Conservation (phyloP, 1,140 invertebrate genomes). For the Protaetia brevitarsis region DNA sequence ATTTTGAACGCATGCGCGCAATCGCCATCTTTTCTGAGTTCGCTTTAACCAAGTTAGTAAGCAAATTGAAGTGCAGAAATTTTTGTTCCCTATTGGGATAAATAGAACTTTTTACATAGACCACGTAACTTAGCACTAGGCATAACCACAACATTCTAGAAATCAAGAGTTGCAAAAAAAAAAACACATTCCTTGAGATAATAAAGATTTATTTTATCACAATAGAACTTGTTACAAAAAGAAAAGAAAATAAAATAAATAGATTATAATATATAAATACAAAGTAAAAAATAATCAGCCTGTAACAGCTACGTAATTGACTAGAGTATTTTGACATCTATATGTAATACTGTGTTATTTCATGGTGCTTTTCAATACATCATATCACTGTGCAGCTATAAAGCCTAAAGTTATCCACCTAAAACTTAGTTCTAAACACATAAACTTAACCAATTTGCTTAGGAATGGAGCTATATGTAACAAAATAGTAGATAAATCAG, state of each 20-base stretch:
- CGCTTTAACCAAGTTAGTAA: too few relatives aligned
- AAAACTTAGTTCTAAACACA: not conserved
- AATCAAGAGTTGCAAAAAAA: too few relatives aligned
- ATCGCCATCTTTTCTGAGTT: too few relatives aligned
- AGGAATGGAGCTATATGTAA: too few relatives aligned
- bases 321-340: not conserved
- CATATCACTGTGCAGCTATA: not conserved
- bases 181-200: too few relatives aligned
- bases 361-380: not conserved
- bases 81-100: too few relatives aligned
- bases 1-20: too few relatives aligned
- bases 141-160: too few relatives aligned
- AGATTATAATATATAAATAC: not conserved
- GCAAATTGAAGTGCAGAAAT: too few relatives aligned
- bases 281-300: not conserved
- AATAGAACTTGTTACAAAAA: not conserved
- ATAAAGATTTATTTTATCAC: slow-evolving; percentile 3
- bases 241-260: too few relatives aligned
- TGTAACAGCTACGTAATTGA: not conserved
- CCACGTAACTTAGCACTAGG: too few relatives aligned
- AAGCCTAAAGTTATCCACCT: not conserved
- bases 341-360: slow-evolving; percentile 1
- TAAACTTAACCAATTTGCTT: not conserved
- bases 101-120: too few relatives aligned
- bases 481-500: not conserved